Base-by-base conservation (phyloP, 2,797 vertebrate genomes). In the Leucoraja ocellata region DNA sequence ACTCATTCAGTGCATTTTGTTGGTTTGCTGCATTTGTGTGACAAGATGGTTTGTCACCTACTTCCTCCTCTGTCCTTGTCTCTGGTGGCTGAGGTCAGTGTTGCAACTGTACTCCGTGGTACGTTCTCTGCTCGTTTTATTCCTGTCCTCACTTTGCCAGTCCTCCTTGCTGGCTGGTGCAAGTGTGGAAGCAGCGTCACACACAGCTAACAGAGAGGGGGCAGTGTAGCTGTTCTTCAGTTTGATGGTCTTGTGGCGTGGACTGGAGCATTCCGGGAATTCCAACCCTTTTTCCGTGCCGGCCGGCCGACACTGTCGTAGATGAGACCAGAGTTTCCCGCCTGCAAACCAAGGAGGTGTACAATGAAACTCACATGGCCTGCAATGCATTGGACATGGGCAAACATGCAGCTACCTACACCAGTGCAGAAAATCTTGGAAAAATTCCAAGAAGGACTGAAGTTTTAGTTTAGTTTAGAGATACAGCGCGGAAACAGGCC, bases 291-390 rank as follows among this genome's bases (percentile, higher is more conserved):
- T 95, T 94, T 97, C 95, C 1, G 25, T 6, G 14, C 23, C 18
- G 13, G 76, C 2, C 93, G 95, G 93, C 95, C 95, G 93, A 96
- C n/a, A 94, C 93, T 96, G 98, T 94, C 95, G 96, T 94, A 99
- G 96, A 94, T 97, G 98, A 93, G 98, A 97, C 96, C 99, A 99
- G 90, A 99, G 97, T 4, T 95, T 97, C 93, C 97, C 98, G 95
- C 98, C 98, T 99, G 79, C 18, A 93, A 65, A 93, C 0, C 93
- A 13, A 94, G 93, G 16, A 71, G 7, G 21, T 18, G 71, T 54
- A 92, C 25, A 92, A 28, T 39, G 65, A 36, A 16, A 36, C 61
- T 13, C 21, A 10, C 11, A 28, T 46, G 32, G 71, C 9, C 11
- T 23, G 28, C 14, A 3, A 7, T 46, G 65, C 39, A 39, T 71